A percentile compares a stretch with the other conserved stretches of the same genome.
Evolutionary conservation across 2,888 invertebrate genomes (phyloP).

Genomic region (Leptopilina myrica): DNA sequence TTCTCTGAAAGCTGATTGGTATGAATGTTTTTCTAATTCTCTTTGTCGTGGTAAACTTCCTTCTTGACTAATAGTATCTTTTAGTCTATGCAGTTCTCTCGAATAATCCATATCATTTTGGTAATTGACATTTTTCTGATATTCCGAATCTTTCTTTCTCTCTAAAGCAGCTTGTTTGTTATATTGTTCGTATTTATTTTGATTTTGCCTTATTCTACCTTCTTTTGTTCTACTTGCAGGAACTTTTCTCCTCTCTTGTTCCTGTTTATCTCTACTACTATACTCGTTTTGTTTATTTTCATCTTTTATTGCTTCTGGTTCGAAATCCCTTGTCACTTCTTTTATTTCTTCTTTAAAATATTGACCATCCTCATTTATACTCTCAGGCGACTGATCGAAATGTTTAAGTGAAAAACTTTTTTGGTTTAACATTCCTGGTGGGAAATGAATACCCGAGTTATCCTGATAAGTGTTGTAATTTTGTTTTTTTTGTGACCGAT

Average conservation of each 20-base stretch:
- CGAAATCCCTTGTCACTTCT: slow-evolving; percentile 62
- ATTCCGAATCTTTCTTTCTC: slow-evolving; percentile 61
- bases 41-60: slow-evolving; percentile 37
- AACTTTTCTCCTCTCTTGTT: slow-evolving; percentile 62
- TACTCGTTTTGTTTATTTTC: slow-evolving; percentile 68
- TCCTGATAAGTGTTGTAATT: slow-evolving; percentile 52
- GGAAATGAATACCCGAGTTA: slow-evolving; percentile 45
- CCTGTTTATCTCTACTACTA: slow-evolving; percentile 65
- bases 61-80: slow-evolving; percentile 39
- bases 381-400: slow-evolving; percentile 69
- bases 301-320: slow-evolving; percentile 68
- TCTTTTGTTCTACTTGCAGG: slow-evolving; percentile 65
- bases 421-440: slow-evolving; percentile 51
- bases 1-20: neutral
- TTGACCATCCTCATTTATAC: slow-evolving; percentile 68
- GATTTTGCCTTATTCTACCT: slow-evolving; percentile 53
- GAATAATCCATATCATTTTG: slow-evolving; percentile 57
- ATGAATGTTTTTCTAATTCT: slow-evolving; percentile 12
- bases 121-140: slow-evolving; percentile 60
- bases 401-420: slow-evolving; percentile 67
- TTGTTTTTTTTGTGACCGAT: slow-evolving; percentile 64
- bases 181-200: slow-evolving; percentile 58
- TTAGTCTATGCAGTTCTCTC: slow-evolving; percentile 54
- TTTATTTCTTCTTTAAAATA: slow-evolving; percentile 67
- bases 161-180: slow-evolving; percentile 61